phyloP scores from a whole-genome alignment of 1,140 invertebrate genomes.

The Cepaea nemoralis region DNA sequence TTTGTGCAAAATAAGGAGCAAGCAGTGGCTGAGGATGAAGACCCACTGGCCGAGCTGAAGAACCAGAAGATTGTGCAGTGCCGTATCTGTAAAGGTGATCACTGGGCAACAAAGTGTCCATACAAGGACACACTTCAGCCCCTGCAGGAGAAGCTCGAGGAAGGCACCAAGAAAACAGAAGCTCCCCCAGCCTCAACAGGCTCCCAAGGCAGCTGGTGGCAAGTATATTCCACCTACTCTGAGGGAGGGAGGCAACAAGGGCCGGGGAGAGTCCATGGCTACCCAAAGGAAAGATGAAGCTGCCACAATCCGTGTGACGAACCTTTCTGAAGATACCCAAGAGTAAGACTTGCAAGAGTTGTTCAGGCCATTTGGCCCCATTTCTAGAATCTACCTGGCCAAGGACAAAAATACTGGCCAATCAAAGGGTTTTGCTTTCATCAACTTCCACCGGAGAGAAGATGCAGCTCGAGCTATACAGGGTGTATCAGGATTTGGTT shows the following conservation, averaged over 20 bases:
- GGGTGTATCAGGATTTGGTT: slow-evolving; percentile 92
- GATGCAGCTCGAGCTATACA: slow-evolving; percentile 93
- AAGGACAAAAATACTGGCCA: slow-evolving; percentile 81
- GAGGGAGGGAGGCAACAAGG: slow-evolving; percentile 83
- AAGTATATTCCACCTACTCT: slow-evolving; percentile 86
- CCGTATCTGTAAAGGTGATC: slow-evolving; percentile 90
- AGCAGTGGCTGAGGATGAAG: slow-evolving; percentile 78
- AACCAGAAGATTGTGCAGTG: slow-evolving; percentile 89
- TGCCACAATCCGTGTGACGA: slow-evolving; percentile 94
- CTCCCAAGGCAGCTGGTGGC: slow-evolving; percentile 52
- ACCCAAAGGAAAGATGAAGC: slow-evolving; percentile 77
- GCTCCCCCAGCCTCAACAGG: slow-evolving; percentile 41
- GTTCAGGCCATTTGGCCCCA: slow-evolving; percentile 90
- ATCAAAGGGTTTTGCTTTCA: slow-evolving; percentile 89
- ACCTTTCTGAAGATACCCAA: slow-evolving; percentile 94
- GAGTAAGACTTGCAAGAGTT: slow-evolving; percentile 96
- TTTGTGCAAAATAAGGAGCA: slow-evolving; percentile 73
- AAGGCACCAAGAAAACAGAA: slow-evolving; percentile 51
- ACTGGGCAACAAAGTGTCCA: slow-evolving; percentile 97
- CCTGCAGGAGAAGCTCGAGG: slow-evolving; percentile 56
- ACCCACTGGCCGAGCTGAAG: slow-evolving; percentile 83
- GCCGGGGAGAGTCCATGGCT: slow-evolving; percentile 81
- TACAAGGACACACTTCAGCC: slow-evolving; percentile 86
- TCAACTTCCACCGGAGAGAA: slow-evolving; percentile 90
- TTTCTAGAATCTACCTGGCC: slow-evolving; percentile 89